Percentiles rank a stretch among this genome's conserved stretches.
phyloP scores from a whole-genome alignment of 2,888 invertebrate species.

The Terebella lapidaria region DNA sequence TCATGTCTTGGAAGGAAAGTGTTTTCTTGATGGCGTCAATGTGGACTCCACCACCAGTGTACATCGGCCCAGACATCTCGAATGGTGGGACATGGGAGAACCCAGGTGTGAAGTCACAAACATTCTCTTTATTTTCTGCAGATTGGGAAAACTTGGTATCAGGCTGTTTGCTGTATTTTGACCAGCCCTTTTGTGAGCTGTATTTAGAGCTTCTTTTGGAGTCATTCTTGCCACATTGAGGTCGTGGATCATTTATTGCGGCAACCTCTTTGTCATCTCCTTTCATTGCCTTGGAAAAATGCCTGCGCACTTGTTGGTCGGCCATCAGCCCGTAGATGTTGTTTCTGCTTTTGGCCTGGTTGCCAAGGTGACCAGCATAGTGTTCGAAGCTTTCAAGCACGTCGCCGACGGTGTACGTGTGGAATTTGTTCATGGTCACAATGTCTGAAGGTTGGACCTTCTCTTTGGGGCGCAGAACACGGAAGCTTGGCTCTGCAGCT shows the following conservation, averaged over 20 bases:
- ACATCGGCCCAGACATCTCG: background rate
- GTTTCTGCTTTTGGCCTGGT: background rate
- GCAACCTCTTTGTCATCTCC: background rate
- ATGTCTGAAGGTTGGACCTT: background rate
- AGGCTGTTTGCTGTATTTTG: background rate
- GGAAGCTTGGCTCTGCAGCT: background rate
- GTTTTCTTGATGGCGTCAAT: background rate
- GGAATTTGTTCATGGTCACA: background rate
- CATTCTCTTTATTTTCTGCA: background rate
- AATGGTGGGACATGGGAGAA: background rate
- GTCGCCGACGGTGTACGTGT: constrained; percentile 3
- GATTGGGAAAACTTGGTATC: background rate
- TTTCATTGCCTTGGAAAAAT: background rate
- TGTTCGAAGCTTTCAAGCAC: constrained; percentile 1
- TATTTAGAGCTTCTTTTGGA: background rate
- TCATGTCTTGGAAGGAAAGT: background rate
- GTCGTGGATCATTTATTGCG: background rate
- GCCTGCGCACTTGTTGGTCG: background rate
- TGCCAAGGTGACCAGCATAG: background rate
- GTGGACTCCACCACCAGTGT: background rate
- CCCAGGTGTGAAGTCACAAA: background rate
- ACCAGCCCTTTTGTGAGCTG: background rate
- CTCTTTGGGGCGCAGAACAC: background rate
- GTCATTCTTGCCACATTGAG: background rate
- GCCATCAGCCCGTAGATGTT: background rate